These are phyloP conservation scores for Abramis brama DNA, from an alignment of 2,113 vertebrate species.

Conservation along the genomic window DNA sequence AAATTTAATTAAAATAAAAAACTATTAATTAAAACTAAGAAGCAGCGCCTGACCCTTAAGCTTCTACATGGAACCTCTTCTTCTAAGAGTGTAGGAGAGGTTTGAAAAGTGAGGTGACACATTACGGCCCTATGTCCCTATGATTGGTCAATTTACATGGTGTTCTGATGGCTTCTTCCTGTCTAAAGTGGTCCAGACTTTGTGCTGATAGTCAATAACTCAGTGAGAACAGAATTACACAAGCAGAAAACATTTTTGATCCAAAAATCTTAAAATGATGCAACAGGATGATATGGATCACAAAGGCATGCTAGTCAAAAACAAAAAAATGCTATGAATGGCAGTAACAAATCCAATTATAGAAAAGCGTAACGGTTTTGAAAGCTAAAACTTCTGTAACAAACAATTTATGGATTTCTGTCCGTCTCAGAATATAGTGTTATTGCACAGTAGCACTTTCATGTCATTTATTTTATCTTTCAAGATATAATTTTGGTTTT, in stretches of 20 bases:
- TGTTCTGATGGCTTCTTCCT: background rate
- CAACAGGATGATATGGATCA: slow-evolving; percentile 21
- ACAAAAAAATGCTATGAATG: slow-evolving; percentile 12
- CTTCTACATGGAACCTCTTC: no score
- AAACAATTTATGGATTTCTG: background rate
- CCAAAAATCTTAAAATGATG: slow-evolving; percentile 11
- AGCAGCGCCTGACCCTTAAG: no score
- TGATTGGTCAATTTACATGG: background rate
- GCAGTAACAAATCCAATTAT: background rate
- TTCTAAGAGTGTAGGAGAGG: background rate
- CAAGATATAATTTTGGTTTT: background rate
- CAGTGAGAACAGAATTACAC: background rate
- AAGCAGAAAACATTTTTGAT: background rate
- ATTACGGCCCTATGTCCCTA: background rate
- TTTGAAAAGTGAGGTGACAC: background rate
- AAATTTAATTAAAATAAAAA: no score
- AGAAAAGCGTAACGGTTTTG: background rate
- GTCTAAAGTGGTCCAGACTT: background rate
- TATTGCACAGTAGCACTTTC: background rate
- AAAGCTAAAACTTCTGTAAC: background rate
- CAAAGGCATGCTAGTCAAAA: slow-evolving; percentile 13
- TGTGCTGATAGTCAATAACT: background rate
- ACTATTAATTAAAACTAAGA: no score
- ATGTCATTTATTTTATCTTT: background rate
- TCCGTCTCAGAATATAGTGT: background rate